Base-by-base conservation (phyloP, 2,113 vertebrate genomes). In the Clarias macrocephalus region DNA sequence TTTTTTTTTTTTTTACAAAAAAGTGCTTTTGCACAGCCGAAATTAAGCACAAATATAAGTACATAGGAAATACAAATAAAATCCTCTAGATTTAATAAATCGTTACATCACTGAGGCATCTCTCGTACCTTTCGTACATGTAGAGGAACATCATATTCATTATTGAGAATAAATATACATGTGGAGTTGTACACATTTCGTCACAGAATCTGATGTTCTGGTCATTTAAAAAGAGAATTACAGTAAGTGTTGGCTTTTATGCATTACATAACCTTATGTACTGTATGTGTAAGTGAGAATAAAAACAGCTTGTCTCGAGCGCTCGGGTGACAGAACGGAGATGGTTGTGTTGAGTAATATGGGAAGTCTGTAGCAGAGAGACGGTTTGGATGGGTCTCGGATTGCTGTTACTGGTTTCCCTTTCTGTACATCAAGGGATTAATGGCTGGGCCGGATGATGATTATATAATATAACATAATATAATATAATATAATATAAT, bases 351-450 rank as follows among this genome's bases (percentile, higher is more conserved):
- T 62, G 72, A 9, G 72, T 62, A 85, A 85, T 54, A 60, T 28
- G 66, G 75, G 30, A 76, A 42, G 23, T 48, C 56, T 85, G 70
- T 60, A 75, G 54, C 70, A 85, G 54, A 9, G 83, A 66, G 83
- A 19, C 56, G 19, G n/a, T 62, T 62, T 85, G 68, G 84, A 21
- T 7, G 0, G 2, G 19, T 62, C 70, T 59, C 33, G 28, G 3
- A 48, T 85, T 33, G 52, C 37, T 21, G 59, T 48, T 25, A 28
- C 63, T 56, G 37, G 52, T 30, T 56, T 28, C 7, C 23, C 5
- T 76, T 37, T 76, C 57, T 52, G 33, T 54, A 52, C 16, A 19
- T 28, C 37, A 12, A n/a, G 42, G 73, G 42, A 52, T 76, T 52
- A n/a, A 48, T 2, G 48, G 73, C 48, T n/a, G 48, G 42, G 13